A percentile compares a stretch with the other conserved stretches of the same genome.
Evolutionary conservation across 1,140 invertebrate genomes (phyloP).

Genomic region (Zeugodacus cucurbitae): DNA sequence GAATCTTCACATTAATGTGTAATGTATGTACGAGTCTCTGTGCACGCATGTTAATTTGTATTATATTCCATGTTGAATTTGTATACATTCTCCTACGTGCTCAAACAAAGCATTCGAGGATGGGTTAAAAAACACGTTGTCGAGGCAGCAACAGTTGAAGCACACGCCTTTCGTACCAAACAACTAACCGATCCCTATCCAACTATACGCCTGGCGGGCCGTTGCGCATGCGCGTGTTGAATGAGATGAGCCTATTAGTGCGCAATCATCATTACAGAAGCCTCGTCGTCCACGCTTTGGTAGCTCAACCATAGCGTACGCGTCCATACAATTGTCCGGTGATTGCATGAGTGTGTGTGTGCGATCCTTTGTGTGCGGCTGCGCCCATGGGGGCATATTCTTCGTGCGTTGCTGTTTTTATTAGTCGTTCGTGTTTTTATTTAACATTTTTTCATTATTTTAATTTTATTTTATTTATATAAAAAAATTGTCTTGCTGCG

Average conservation of each 20-base stretch:
- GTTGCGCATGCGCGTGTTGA: not conserved
- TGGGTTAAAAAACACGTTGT: not conserved
- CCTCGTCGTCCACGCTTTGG: not conserved
- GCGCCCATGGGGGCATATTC: conserved; percentile 31
- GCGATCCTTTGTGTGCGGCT: not conserved
- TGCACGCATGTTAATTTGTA: not conserved
- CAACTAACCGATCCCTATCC: too few species aligned
- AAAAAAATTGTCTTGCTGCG: not conserved
- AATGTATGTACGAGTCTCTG: not conserved
- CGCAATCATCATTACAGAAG: not conserved
- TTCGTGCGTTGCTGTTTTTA: not conserved
- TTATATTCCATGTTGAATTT: not conserved
- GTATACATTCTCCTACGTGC: conserved; percentile 12
- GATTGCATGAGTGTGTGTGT: not conserved
- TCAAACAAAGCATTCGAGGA: conserved; percentile 1
- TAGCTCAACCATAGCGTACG: not conserved
- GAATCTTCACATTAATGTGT: not conserved
- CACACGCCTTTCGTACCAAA: not conserved
- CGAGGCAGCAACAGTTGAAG: conserved; percentile 11
- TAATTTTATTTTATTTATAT: conserved; percentile 1
- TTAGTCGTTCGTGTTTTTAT: not conserved
- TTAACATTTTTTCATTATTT: not conserved
- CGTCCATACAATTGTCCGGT: not conserved
- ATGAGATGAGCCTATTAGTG: conserved; percentile 30
- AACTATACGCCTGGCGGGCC: too few species aligned